Base-by-base conservation (phyloP, 2,888 invertebrate genomes). In the Drosophila histrio region DNA sequence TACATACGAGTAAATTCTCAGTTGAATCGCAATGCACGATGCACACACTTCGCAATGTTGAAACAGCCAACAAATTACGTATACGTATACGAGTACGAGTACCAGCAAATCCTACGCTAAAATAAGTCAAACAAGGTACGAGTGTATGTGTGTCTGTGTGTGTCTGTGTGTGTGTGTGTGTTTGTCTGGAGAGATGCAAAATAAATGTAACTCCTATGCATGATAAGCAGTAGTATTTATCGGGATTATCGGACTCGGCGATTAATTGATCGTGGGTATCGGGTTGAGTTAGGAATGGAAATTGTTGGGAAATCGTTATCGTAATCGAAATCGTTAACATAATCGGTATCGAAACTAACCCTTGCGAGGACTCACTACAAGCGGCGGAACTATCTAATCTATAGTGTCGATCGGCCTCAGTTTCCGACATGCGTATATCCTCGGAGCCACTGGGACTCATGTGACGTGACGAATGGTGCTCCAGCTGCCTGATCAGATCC, bases 401-500 rank as follows among this genome's bases (percentile, higher is more conserved):
- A 92, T 96, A 97, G 92, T 96, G 96, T 59, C 97, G 94, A 91
- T 97, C 97, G 53, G 96, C 96, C 91, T 97, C 97, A 52, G 96
- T 96, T 92, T 97, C 97, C 59, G 97, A 97, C 92, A 93, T 93
- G 81, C 93, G 92, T 89, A 97, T 96, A 89, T 97, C 97, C 91
- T 97, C 97, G 15, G 97, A 97, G 67, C 97, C 97, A 80, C 96
- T 96, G 50, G 97, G 97, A 90, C 97, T 97, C 95, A 97, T 96
- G 92, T 97, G 96, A 19, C 96, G 93, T 70, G 94, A 94, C 79
- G 97, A 95, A 91, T 97, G 97, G 91, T 97, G 96, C 91, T 97
- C 97, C 82, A 97, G 92, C 92, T 97, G 97, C 57, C 97, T 93
- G 89, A 98, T 97, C 69, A 98, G 93, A 92, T 98, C 97, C 92